Conservation (phyloP, 2,113 vertebrate species). For the Cervus canadensis region DNA sequence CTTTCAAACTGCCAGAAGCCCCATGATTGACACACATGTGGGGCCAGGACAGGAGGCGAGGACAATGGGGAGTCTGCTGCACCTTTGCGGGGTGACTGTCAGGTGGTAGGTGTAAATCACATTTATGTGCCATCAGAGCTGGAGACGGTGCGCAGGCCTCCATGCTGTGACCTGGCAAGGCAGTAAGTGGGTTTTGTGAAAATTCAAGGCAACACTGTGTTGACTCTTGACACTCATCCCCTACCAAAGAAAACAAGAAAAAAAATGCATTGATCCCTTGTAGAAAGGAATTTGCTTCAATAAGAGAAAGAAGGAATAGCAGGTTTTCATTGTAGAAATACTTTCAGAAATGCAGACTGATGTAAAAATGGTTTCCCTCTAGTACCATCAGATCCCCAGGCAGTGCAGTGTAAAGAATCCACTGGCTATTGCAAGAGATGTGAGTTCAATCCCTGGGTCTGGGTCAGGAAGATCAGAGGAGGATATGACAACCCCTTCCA, state of each 20-base stretch:
- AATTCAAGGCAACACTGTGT: background rate
- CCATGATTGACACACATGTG: background rate
- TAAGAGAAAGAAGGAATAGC: background rate
- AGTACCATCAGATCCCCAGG: background rate
- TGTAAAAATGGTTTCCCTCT: background rate
- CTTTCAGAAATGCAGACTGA: background rate
- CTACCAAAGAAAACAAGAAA: background rate
- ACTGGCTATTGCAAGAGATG: background rate
- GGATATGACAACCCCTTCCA: background rate
- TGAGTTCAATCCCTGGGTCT: background rate
- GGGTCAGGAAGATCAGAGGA: background rate
- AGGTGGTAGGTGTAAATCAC: background rate
- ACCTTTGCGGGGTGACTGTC: background rate
- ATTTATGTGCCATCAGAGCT: background rate
- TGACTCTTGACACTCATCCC: background rate
- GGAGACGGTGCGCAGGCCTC: background rate
- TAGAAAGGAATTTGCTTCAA: background rate
- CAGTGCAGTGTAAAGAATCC: background rate
- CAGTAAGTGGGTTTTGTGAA: background rate
- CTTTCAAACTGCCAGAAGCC: background rate
- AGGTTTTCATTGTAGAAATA: background rate
- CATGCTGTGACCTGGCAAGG: background rate
- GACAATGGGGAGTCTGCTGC: background rate
- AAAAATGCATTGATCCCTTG: background rate
- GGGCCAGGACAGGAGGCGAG: accelerated